Percentiles rank a stretch among this genome's conserved stretches.
Conservation (phyloP, 37 sponge, comb jelly and placozoan species). For the Halichondria panicea region DNA sequence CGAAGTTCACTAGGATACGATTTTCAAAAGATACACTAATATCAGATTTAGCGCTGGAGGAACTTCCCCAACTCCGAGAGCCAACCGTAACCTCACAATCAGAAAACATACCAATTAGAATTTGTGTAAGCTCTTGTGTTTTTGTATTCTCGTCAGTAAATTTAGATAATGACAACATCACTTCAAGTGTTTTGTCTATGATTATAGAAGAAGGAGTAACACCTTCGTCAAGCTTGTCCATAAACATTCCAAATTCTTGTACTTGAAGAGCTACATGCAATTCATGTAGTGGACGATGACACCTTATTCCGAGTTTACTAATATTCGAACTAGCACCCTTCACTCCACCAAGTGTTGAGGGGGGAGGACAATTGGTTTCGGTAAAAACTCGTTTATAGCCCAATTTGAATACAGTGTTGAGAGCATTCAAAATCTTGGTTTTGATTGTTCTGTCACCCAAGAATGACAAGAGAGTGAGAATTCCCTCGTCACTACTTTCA, state of each 20-base stretch:
- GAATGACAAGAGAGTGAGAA: too few species aligned
- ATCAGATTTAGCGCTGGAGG: constrained; percentile 1
- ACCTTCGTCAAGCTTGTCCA: not conserved
- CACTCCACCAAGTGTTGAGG: not conserved
- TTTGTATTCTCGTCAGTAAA: too few species aligned
- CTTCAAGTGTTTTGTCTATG: not conserved
- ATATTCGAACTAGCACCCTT: not conserved
- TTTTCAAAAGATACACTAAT: not conserved
- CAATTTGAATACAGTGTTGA: not conserved
- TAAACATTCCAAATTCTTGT: not conserved
- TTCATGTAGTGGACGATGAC: not conserved
- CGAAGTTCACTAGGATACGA: not conserved
- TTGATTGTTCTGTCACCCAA: too few species aligned
- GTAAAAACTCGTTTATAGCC: not conserved
- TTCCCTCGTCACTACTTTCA: too few species aligned
- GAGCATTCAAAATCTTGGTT: not conserved
- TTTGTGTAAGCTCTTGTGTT: too few species aligned
- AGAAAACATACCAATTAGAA: too few species aligned
- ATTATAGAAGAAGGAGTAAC: not conserved
- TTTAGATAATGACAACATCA: too few species aligned
- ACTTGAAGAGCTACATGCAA: not conserved
- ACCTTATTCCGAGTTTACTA: not conserved
- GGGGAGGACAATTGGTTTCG: not conserved
- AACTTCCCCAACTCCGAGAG: too few species aligned
- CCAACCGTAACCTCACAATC: too few species aligned